phyloP scores from a whole-genome alignment of 2,797 vertebrate genomes.

The Dendrocincla tyrannina region DNA sequence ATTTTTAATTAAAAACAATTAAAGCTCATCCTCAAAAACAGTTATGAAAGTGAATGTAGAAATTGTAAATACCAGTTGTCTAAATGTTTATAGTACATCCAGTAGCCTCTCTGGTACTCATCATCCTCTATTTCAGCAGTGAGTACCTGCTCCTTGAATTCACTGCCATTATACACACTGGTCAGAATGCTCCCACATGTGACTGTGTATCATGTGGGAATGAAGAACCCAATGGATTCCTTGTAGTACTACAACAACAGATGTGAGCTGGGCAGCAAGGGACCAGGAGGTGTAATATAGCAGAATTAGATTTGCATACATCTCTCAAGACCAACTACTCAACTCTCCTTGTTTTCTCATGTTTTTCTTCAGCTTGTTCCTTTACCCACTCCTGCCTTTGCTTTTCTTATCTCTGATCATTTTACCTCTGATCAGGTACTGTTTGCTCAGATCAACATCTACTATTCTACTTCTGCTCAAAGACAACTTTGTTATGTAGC shows the following conservation, averaged over 20 bases:
- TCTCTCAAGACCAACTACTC: background rate
- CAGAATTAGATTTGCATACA: background rate
- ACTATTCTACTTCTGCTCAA: background rate
- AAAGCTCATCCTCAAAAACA: background rate
- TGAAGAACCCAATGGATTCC: background rate
- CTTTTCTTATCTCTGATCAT: background rate
- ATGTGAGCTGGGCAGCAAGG: background rate
- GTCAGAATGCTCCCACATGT: background rate
- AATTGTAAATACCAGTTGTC: background rate
- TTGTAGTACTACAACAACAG: background rate
- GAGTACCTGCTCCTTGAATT: background rate
- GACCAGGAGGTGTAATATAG: background rate
- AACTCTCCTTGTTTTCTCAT: background rate
- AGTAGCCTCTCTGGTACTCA: background rate
- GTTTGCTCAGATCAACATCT: background rate
- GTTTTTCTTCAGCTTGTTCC: background rate
- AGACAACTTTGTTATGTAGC: background rate
- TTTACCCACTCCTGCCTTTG: background rate
- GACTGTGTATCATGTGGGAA: background rate
- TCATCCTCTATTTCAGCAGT: background rate
- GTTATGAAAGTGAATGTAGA: background rate
- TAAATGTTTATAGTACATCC: background rate
- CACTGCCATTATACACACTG: background rate
- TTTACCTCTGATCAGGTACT: background rate
- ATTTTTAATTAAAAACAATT: background rate